A percentile compares a stretch with the other conserved stretches of the same genome.
These are phyloP conservation scores for Mythimna pallens DNA, from an alignment of 2,888 invertebrate genomes.

Conservation along the genomic window DNA sequence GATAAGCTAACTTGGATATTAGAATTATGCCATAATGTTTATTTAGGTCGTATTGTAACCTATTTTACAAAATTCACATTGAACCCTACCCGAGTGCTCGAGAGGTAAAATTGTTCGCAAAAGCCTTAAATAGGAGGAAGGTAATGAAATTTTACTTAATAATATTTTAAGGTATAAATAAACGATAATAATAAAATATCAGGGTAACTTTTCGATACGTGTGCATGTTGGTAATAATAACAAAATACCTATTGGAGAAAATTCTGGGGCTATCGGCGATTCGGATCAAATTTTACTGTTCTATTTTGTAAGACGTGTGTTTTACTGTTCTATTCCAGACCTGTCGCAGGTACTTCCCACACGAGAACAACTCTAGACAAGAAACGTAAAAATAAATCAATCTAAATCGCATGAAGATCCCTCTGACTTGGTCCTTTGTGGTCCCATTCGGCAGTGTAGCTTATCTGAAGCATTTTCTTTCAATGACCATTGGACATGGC, in stretches of 20 bases:
- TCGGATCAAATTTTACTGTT: not conserved
- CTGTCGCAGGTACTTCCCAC: conserved; percentile 1
- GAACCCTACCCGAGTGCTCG: conserved; percentile 40
- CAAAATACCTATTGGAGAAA: not conserved
- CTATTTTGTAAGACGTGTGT: not conserved
- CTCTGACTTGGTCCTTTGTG: conserved; percentile 38
- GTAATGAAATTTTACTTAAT: conserved; percentile 47
- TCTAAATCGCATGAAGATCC: conserved; percentile 31
- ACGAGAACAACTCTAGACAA: not conserved
- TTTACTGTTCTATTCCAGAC: no score
- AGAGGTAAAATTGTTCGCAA: conserved; percentile 45
- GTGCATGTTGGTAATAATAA: conserved; percentile 10
- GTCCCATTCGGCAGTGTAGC: conserved; percentile 49
- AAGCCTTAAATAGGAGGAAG: conserved; percentile 27
- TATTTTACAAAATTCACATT: conserved; percentile 58
- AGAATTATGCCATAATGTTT: conserved; percentile 64
- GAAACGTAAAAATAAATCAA: conserved; percentile 27
- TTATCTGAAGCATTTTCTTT: conserved; percentile 61
- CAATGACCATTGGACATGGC: conserved; percentile 60
- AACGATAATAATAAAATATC: conserved; percentile 47
- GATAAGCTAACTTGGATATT: conserved; percentile 62
- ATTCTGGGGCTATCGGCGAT: not conserved
- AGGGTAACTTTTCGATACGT: conserved; percentile 15
- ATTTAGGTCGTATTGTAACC: conserved; percentile 61
- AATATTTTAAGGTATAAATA: conserved; percentile 42